Evolutionary conservation across 2,113 vertebrate species (phyloP).

Genomic region (Cynocephalus volans): DNA sequence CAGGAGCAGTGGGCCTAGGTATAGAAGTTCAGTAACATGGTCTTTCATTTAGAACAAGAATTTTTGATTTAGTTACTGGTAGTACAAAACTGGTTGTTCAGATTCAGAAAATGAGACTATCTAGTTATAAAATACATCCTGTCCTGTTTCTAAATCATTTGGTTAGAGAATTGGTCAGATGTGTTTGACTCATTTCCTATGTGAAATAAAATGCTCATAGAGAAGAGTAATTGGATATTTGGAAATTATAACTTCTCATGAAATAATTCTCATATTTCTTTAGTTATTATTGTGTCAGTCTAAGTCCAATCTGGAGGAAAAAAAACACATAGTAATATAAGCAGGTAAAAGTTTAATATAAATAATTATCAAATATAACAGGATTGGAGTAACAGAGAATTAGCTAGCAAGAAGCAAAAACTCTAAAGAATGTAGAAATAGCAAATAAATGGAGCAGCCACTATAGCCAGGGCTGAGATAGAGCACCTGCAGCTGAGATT

Average conservation of each 20-base stretch:
- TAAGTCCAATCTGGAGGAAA: not conserved
- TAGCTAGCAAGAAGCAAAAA: constrained; percentile 17
- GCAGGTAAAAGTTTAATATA: constrained; percentile 6
- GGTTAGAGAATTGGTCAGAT: constrained; percentile 45
- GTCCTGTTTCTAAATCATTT: constrained; percentile 49
- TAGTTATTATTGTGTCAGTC: not conserved
- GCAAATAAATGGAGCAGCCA: not conserved
- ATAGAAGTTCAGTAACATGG: not conserved
- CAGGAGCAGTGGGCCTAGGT: not conserved
- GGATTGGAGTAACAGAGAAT: not conserved
- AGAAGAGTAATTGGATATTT: constrained; percentile 28
- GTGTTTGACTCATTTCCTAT: constrained; percentile 69
- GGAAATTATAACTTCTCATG: constrained; percentile 30
- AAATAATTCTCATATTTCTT: not conserved
- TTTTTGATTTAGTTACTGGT: not conserved
- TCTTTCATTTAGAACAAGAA: not conserved
- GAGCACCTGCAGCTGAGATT: not conserved
- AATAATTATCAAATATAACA: constrained; percentile 6
- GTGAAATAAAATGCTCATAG: not conserved
- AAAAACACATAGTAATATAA: constrained; percentile 37
- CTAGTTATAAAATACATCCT: constrained; percentile 2
- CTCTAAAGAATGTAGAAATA: not conserved
- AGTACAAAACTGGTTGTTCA: not conserved
- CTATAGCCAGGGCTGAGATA: not conserved
- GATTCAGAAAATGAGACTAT: constrained; percentile 44